These are phyloP conservation scores for Drosophila vallismaia DNA, from an alignment of 2,888 invertebrate species.

Conservation along the genomic window DNA sequence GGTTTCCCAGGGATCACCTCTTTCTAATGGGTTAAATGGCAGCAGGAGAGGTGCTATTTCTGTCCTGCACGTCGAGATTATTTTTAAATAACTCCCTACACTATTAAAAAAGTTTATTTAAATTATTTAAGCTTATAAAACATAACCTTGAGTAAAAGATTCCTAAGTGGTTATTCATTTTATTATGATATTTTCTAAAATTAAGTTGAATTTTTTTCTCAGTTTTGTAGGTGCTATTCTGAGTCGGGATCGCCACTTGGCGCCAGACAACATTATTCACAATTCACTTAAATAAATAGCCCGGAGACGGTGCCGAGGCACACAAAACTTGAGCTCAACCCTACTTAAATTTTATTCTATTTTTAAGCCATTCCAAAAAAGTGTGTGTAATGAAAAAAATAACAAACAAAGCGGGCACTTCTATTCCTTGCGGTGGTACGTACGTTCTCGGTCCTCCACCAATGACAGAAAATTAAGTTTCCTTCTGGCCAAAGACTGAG, in stretches of 20 bases:
- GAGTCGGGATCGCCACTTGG: conserved; percentile 45
- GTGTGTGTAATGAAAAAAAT: conserved; percentile 4
- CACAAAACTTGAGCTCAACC: conserved; percentile 33
- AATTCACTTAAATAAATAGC: conserved; percentile 56
- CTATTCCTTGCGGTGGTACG: conserved; percentile 28
- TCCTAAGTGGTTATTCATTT: neutral
- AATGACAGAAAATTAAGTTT: conserved; percentile 54
- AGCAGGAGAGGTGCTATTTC: conserved; percentile 12
- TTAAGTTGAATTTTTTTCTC: conserved; percentile 16
- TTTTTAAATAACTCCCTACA: neutral
- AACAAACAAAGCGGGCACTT: conserved; percentile 35
- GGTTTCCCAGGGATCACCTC: neutral
- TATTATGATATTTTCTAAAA: neutral
- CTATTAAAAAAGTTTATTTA: neutral
- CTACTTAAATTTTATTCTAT: conserved; percentile 41
- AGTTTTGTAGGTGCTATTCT: conserved; percentile 14
- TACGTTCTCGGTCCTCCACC: conserved; percentile 31
- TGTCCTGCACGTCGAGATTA: neutral
- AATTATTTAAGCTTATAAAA: neutral
- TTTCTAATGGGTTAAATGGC: conserved; percentile 6
- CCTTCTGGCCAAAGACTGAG: conserved; percentile 7
- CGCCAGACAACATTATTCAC: conserved; percentile 53
- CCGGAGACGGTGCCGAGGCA: conserved; percentile 19
- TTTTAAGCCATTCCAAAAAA: conserved; percentile 34
- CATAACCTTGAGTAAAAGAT: neutral